A percentile compares a stretch with the other conserved stretches of the same genome.
Conservation (phyloP, 1,140 invertebrate species). For the Zaprionus camerounensis region DNA sequence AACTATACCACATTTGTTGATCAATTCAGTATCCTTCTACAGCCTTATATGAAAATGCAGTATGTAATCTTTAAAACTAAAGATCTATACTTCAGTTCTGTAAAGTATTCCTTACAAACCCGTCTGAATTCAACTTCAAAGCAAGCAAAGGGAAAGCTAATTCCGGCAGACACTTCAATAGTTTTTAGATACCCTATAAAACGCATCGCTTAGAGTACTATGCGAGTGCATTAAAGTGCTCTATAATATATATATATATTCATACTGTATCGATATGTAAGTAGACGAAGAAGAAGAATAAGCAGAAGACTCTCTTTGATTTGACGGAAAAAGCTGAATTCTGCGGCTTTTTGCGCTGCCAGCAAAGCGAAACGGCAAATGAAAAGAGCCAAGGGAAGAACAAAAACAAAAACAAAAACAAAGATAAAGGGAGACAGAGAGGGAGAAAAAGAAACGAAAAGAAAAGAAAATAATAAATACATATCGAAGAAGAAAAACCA, state of each 20-base stretch:
- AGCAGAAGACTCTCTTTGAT: constrained; percentile 16
- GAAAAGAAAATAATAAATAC: constrained; percentile 39
- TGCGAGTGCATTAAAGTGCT: neutral
- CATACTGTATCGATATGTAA: constrained; percentile 2
- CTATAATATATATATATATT: neutral
- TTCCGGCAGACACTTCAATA: neutral
- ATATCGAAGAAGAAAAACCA: constrained; percentile 5
- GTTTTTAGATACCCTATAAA: neutral
- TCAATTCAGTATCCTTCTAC: too few relatives aligned
- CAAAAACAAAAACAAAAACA: constrained; percentile 24
- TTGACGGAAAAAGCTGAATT: constrained; percentile 25
- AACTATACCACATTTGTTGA: too few relatives aligned
- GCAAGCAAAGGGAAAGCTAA: neutral
- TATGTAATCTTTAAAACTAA: neutral
- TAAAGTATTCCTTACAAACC: neutral
- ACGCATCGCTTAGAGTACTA: neutral
- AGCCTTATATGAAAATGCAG: too few relatives aligned
- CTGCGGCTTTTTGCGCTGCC: constrained; percentile 57
- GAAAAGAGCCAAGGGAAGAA: constrained; percentile 53
- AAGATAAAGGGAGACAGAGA: constrained; percentile 8
- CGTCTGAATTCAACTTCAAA: neutral
- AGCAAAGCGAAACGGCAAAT: constrained; percentile 73
- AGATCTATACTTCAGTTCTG: neutral
- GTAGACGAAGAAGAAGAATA: neutral
- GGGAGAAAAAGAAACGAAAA: neutral